A percentile compares a stretch with the other conserved stretches of the same genome.
These are phyloP conservation scores for Apteryx mantelli DNA, from an alignment of 2,113 vertebrate species.

Conservation along the genomic window DNA sequence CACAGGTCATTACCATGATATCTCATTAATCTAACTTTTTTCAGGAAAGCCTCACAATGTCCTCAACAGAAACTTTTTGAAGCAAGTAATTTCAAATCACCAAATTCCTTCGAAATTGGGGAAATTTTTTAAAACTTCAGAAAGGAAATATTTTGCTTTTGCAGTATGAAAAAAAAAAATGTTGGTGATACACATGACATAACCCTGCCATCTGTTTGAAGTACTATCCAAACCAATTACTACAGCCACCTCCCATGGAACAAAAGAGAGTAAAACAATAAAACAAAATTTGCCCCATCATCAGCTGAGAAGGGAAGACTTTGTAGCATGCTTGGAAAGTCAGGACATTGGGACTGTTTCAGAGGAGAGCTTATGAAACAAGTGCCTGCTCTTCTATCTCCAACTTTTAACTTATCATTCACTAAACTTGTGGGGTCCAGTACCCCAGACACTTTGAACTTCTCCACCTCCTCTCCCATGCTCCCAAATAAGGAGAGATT, in stretches of 20 bases:
- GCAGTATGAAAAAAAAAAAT: not conserved
- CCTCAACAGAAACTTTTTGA: not conserved
- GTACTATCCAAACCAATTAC: not conserved
- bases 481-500: not conserved
- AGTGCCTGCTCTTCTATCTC: not conserved
- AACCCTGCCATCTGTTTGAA: not conserved
- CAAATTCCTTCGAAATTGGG: not conserved
- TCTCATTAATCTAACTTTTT: not conserved
- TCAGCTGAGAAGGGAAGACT: not conserved
- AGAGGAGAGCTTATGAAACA: not conserved
- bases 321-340: fast-evolving
- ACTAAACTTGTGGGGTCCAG: fast-evolving
- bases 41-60: not conserved
- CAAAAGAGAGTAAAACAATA: not conserved
- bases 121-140: not conserved
- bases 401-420: not conserved
- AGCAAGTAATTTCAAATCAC: not conserved
- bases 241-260: not conserved
- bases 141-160: not conserved
- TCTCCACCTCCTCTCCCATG: not conserved
- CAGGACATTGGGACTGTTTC: not conserved
- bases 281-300: not conserved
- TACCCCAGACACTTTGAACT: not conserved
- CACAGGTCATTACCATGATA: not conserved
- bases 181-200: not conserved